Evolutionary conservation across 2,797 vertebrate genomes (phyloP), one percentile per base, ranked within the genome.

Genomic region (Acipenser oxyrinchus): DNA sequence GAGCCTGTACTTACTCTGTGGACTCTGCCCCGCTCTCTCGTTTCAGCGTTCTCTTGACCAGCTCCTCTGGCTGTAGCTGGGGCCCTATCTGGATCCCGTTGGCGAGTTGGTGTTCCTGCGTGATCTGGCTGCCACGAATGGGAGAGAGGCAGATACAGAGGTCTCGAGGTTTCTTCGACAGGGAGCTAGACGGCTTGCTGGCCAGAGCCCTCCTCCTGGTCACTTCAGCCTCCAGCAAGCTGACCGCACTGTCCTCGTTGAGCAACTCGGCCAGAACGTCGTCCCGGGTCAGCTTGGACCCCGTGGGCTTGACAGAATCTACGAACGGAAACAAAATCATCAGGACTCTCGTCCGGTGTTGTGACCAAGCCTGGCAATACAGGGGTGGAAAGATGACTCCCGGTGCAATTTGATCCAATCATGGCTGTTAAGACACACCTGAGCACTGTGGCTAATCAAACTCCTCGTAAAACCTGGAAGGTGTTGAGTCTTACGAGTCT

Each of bases 281-380:
- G 8, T 73, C 77, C 1, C 18, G 61, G 37, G 62, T 71, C 15
- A 72, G 23, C 1, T 1, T 73, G 66, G 7, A 1, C 66, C 61
- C 71, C 51, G 67, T 60, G 51, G 71, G 79, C 76, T 77, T 81
- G 11, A 74, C 72, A 1, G 87, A 84, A 81, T 87, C 94, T 97
- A 75, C 48, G 3, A 70, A 61, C 18, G 53, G 1, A 69, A 48
- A 62, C 7, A 58, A 18, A 11, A 13, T 23, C 15, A 37, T 37
- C 37, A 37, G 3, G 37, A 49, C 9, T 49, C 7, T 48, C 49
- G 6, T 62, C n/a, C 6, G 15, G 15, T 48, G 8, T 10, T 37
- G 2, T 49, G 1, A 58, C 8, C 8, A 55, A 55, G 52, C 18
- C 18, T 18, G 18, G 18, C 51, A 51, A 7, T 63, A 55, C 48